A percentile compares a stretch with the other conserved stretches of the same genome.
These are phyloP conservation scores for Anadara kagoshimensis DNA, from an alignment of 1,140 invertebrate species.

Conservation along the genomic window DNA sequence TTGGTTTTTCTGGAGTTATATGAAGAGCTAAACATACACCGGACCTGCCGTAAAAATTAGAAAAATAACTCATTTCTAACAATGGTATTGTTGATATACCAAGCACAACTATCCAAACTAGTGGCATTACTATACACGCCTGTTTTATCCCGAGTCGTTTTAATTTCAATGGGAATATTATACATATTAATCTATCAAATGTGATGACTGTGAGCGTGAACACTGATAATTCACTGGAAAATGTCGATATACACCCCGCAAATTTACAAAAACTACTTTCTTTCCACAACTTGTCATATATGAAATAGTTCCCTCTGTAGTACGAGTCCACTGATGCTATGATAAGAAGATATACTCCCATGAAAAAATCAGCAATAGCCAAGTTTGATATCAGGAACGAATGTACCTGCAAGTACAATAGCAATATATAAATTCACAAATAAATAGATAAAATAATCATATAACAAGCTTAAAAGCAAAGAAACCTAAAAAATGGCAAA, in stretches of 20 bases:
- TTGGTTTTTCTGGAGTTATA: slow-evolving; percentile 76
- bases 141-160: slow-evolving; percentile 72
- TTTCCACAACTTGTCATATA: slow-evolving; percentile 76
- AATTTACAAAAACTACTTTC: slow-evolving; percentile 76
- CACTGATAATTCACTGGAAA: slow-evolving; percentile 81
- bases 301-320: slow-evolving; percentile 77
- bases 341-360: slow-evolving; percentile 78
- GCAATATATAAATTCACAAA: too few species aligned
- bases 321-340: slow-evolving; percentile 76
- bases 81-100: slow-evolving; percentile 75
- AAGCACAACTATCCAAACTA: slow-evolving; percentile 75
- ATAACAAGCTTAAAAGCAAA: too few species aligned
- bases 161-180: slow-evolving; percentile 77
- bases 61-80: slow-evolving; percentile 74
- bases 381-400: slow-evolving; percentile 80
- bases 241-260: slow-evolving; percentile 81
- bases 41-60: slow-evolving; percentile 78
- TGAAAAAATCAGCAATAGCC: slow-evolving; percentile 78
- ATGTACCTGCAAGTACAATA: slow-evolving; percentile 75
- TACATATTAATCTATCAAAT: slow-evolving; percentile 77
- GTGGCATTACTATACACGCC: slow-evolving; percentile 74
- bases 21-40: slow-evolving; percentile 79
- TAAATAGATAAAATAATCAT: too few species aligned
- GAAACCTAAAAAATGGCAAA: too few species aligned
- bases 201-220: slow-evolving; percentile 79